Percentiles rank a stretch among this genome's conserved stretches.
phyloP scores from a whole-genome alignment of 1,140 invertebrate species.

The Meloidogyne chitwoodi region DNA sequence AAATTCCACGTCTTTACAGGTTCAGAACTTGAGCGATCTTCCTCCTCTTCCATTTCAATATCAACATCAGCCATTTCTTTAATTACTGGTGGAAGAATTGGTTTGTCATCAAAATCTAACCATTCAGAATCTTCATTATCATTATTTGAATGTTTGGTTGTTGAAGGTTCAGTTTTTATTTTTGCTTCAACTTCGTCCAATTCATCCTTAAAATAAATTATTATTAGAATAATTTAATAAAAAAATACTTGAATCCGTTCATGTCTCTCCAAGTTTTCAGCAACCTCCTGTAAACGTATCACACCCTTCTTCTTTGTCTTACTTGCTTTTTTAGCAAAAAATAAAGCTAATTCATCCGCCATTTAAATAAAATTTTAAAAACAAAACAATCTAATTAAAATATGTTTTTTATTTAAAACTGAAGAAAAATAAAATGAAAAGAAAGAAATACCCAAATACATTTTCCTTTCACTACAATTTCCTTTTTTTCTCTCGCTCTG shows the following conservation, averaged over 20 bases:
- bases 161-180: neutral
- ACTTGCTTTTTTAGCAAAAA: conserved; percentile 33
- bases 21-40: conserved; percentile 25
- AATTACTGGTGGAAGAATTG: conserved; percentile 11
- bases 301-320: conserved; percentile 29
- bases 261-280: conserved; percentile 21
- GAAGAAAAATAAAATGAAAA: too few species aligned
- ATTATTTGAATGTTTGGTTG: neutral
- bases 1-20: conserved; percentile 28
- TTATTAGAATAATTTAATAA: neutral
- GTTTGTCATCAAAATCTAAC: conserved; percentile 24
- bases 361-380: neutral
- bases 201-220: conserved; percentile 29
- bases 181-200: conserved; percentile 22
- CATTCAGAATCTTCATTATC: conserved; percentile 31
- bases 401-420: too few species aligned
- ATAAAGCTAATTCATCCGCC: conserved; percentile 17
- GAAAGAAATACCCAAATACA: too few species aligned
- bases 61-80: conserved; percentile 28
- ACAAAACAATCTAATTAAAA: neutral
- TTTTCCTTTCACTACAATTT: too few species aligned
- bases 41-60: conserved; percentile 27
- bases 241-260: conserved; percentile 16
- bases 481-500: too few species aligned
- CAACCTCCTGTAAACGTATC: conserved; percentile 30